Base-by-base conservation (phyloP, 2,888 invertebrate species). In the Drosophila trichaetosa region DNA sequence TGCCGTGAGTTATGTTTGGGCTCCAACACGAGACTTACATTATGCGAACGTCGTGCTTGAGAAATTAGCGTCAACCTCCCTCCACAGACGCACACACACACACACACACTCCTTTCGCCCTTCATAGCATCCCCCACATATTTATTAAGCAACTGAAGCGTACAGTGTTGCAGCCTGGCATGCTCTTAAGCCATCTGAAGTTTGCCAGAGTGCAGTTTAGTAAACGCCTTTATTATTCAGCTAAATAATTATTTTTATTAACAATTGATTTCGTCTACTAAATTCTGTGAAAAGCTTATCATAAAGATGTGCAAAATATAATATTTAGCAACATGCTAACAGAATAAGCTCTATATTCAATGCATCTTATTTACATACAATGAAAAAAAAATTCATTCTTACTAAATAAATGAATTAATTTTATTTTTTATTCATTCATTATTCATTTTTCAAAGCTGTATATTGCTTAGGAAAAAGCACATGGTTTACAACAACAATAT, bases 1-100 rank as follows among this genome's bases (percentile, higher is more conserved):
- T 67, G 80, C 61, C 54, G 63, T 81, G 84, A 89, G 69, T 83
- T 87, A 87, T 89, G 82, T 74, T 54, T 52, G 66, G 58, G 67
- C 67, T 68, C 52, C 61, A 70, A 74, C 85, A 85, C 42, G 66
- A 70, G 84, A 83, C 86, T 84, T 83, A 81, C 89, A 89, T 84
- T 84, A 89, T 73, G 84, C 70, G 31, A 53, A 54, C 66, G 57
- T 52, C 58, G 62, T 54, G 63, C 51, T 46, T 63, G 80, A 77
- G 76, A 75, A 77, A 79, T 77, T 79, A 79, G 66, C 53, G 46
- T 36, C 36, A 57, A 36, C 10, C 8, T 10, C 48, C 18, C 21
- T 18, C 18, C 52, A 2, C 13, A 8, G 27, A 33, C 34, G 0
- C 56, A 40, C 60, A 10, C 49, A 29, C 42, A 1, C n/a, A 11